Evolutionary conservation across 2,113 vertebrate species (phyloP).

Genomic region (Collichthys lucidus): DNA sequence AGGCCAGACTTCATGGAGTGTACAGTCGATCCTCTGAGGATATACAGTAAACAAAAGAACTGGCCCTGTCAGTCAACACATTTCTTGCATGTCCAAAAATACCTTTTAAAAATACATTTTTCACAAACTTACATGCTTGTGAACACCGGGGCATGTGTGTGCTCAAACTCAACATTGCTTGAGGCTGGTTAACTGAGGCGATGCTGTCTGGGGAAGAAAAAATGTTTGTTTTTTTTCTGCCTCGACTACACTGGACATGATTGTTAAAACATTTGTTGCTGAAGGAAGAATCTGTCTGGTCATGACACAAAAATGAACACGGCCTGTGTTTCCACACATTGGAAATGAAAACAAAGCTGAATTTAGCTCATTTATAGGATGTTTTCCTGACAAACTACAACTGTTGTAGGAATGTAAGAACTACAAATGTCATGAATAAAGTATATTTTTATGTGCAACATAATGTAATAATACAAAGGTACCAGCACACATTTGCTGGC

Average conservation of each 20-base stretch:
- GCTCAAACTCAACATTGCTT: neutral
- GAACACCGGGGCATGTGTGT: neutral
- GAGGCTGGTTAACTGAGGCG: neutral
- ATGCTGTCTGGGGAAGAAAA: neutral
- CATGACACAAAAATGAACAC: neutral
- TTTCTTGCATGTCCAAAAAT: neutral
- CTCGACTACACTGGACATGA: neutral
- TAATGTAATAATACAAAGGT: too few relatives aligned
- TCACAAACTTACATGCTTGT: neutral
- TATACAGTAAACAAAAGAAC: neutral
- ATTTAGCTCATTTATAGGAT: too few relatives aligned
- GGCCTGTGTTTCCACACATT: neutral
- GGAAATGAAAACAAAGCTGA: neutral
- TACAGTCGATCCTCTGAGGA: neutral
- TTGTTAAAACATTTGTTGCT: neutral
- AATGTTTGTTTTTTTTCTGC: too few relatives aligned
- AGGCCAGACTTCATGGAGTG: neutral
- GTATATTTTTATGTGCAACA: too few relatives aligned
- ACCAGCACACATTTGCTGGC: too few relatives aligned
- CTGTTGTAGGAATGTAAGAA: too few relatives aligned
- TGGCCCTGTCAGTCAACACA: neutral
- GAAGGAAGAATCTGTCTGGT: neutral
- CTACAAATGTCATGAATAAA: too few relatives aligned
- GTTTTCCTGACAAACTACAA: too few relatives aligned
- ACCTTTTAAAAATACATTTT: too few relatives aligned